Percentiles rank a stretch among this genome's conserved stretches.
phyloP scores from a whole-genome alignment of 2,797 vertebrate genomes.

The Lateolabrax maculatus region DNA sequence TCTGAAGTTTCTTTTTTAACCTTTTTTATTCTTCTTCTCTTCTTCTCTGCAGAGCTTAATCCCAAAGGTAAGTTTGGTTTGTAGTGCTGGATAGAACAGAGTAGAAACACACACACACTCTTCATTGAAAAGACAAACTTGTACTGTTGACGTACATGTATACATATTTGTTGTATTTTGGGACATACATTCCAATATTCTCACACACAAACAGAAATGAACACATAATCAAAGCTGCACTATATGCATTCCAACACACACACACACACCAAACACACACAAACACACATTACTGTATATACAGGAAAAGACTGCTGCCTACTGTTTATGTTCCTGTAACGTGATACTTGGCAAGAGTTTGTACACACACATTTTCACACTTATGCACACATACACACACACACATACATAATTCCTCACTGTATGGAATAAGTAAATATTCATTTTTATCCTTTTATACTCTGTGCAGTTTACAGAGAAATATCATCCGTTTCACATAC shows the following conservation, averaged over 20 bases:
- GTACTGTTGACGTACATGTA: background rate
- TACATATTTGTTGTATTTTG: slow-evolving; percentile 2
- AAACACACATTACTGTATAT: slow-evolving; percentile 61
- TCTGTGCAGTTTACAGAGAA: slow-evolving; percentile 59
- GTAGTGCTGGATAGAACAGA: slow-evolving; percentile 59
- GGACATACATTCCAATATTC: background rate
- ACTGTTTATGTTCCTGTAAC: slow-evolving; percentile 81
- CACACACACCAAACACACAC: slow-evolving; percentile 43
- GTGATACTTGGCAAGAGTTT: slow-evolving; percentile 68
- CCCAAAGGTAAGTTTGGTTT: slow-evolving; percentile 81
- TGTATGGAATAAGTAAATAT: slow-evolving; percentile 74
- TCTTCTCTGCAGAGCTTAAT: slow-evolving; percentile 81
- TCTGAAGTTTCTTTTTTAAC: slow-evolving; percentile 32
- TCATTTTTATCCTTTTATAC: slow-evolving; percentile 63
- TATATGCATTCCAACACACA: slow-evolving; percentile 23
- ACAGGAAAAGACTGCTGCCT: slow-evolving; percentile 72
- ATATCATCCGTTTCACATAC: slow-evolving; percentile 53
- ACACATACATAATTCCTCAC: slow-evolving; percentile 60
- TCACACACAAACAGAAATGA: slow-evolving; percentile 27
- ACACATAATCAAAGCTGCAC: slow-evolving; percentile 35
- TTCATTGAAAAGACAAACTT: slow-evolving; percentile 25
- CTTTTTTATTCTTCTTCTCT: slow-evolving; percentile 43
- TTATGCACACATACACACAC: slow-evolving; percentile 43
- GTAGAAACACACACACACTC: slow-evolving; percentile 29
- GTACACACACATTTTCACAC: slow-evolving; percentile 26